Evolutionary conservation across 2,113 vertebrate genomes (phyloP).

Genomic region (Scartelaos histophorus): DNA sequence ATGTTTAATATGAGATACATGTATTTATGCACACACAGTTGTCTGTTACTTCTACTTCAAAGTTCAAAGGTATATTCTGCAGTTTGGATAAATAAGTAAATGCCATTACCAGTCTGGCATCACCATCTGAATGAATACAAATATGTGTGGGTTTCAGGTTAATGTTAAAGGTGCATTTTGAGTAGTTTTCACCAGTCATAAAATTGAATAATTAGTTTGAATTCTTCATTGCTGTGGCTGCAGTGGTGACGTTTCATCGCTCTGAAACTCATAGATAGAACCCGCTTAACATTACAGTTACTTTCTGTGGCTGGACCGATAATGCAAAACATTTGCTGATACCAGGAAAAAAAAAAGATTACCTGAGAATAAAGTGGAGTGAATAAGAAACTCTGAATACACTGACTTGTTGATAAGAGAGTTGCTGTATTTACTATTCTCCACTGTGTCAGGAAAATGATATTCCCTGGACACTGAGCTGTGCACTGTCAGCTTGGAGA

Average conservation of each 20-base stretch:
- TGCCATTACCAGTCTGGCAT: no score
- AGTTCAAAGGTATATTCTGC: not conserved
- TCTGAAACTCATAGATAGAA: no score
- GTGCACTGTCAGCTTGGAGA: conserved; percentile 8
- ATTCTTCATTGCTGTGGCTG: no score
- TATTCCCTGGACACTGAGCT: not conserved
- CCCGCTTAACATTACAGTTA: no score
- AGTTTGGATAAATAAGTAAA: no score
- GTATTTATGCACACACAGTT: no score
- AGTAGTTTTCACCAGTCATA: no score
- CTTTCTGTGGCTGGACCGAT: not conserved
- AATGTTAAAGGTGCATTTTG: no score
- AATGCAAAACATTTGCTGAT: not conserved
- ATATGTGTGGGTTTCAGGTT: no score
- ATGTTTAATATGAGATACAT: not conserved
- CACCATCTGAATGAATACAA: no score
- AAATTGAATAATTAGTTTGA: no score
- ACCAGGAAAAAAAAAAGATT: not conserved
- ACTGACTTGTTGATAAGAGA: not conserved
- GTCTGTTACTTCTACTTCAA: not conserved
- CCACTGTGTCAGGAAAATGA: not conserved
- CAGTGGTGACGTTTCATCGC: no score
- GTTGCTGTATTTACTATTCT: not conserved
- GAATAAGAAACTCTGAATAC: not conserved
- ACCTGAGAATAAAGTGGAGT: not conserved